phyloP scores from a whole-genome alignment of 2,113 vertebrate species.

The Scortum barcoo region DNA sequence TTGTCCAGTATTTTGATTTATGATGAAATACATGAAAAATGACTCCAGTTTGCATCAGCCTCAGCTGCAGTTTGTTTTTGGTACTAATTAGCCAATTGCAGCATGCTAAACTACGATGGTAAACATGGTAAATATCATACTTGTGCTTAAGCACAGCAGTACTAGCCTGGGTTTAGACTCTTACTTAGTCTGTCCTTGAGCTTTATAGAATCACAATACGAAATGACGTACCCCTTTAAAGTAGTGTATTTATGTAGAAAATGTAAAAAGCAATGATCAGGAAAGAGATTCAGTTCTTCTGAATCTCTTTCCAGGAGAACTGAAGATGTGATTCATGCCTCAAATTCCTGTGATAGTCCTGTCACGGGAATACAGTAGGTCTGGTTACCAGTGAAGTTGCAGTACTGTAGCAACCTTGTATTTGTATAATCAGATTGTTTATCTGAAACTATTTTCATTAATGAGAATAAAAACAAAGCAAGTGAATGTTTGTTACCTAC shows the following conservation, averaged over 20 bases:
- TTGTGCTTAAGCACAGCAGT: too few species aligned
- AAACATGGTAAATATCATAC: background rate
- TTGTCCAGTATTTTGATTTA: background rate
- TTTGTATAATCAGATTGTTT: too few species aligned
- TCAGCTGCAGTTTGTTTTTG: background rate
- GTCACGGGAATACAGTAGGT: constrained; percentile 39
- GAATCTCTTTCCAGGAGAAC: constrained; percentile 60
- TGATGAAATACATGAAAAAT: background rate
- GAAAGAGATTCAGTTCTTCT: too few species aligned
- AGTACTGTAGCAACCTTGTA: background rate
- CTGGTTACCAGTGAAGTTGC: background rate
- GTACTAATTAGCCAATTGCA: background rate
- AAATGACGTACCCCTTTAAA: background rate
- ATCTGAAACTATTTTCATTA: background rate
- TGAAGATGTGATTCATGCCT: constrained; percentile 58
- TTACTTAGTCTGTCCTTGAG: too few species aligned
- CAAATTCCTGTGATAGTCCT: constrained; percentile 40
- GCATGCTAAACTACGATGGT: background rate
- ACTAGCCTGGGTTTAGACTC: too few species aligned
- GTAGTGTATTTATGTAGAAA: too few species aligned
- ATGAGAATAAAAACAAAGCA: background rate
- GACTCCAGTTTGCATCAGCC: background rate
- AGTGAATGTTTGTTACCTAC: background rate
- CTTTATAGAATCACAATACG: background rate
- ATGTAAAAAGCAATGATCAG: too few species aligned